Evolutionary conservation across 1,140 invertebrate species (phyloP), one percentile per base, ranked within the genome.

Genomic region (Dendroctonus ponderosae): DNA sequence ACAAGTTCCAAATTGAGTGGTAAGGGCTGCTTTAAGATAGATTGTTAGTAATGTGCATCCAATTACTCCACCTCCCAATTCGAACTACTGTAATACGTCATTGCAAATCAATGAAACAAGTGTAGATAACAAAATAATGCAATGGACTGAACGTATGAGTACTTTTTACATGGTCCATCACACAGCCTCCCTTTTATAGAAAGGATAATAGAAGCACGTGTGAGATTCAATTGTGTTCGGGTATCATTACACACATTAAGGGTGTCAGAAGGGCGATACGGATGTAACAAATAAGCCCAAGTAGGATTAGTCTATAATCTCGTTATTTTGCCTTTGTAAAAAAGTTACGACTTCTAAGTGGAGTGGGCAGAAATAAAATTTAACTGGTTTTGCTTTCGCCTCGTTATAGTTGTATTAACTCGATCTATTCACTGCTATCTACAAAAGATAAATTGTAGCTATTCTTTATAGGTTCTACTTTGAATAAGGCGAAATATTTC

Each of bases 141-240:
- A 46, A 37, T 37, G 15, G 12, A 59, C 14, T 7, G 57, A 46
- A 44, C n/a, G 46, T 66, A 72, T 64, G 60, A 60, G 52, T 39
- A 65, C 62, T 70, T 72, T 72, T 70, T 66, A 60, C 64, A 66
- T 60, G 56, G 37, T 42, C 64, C 57, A 65, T 57, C 46, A 66
- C 54, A 8, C 64, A 9, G 14, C 48, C 40, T 37, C 62, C 62
- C 61, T 54, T 11, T 58, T 66, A 43, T 49, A 43, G 38, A 58
- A 65, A 41, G 64, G 63, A 66, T 66, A 61, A 66, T 60, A 66
- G 65, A 63, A 66, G 68, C 69, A 72, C 69, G 72, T 70, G 69
- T 42, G 44, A 71, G 70, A 74, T 72, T 74, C 71, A 74, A 74
- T 74, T 74, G 72, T 74, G 65, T 65, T 65, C 68, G 72, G 72